Base-by-base conservation (phyloP, 2,797 vertebrate genomes). In the Holocentrus rufus region DNA sequence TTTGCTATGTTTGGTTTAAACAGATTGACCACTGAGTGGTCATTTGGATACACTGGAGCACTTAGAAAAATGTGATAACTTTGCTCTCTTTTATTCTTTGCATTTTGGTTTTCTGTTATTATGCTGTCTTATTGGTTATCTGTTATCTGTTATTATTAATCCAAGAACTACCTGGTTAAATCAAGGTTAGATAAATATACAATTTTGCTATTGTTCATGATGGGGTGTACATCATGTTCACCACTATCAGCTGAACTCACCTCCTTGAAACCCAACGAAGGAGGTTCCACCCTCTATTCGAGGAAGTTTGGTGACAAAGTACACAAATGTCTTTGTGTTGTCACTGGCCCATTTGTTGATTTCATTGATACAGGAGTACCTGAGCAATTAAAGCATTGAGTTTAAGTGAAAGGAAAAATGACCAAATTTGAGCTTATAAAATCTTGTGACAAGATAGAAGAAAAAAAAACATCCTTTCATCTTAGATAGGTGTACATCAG, bases 211-310 rank as follows among this genome's bases (percentile, higher is more conserved):
- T 7, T 53, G 7, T 11, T 42, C 39, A 42, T 42, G 9, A 42
- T 11, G 9, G 3, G 11, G 39, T 11, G 9, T 42, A 42, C 8
- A 42, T 42, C 11, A 42, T 42, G 10, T 14, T 42, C 9, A 42
- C 39, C 10, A 42, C 14, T 31, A 27, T 56, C 17, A 66, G 53
- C 9, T 50, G 7, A 2, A 72, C 92, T 65, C 77, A 96, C 95
- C 95, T 89, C 95, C 94, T 0, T 94, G 94, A 87, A 95, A 95
- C 0, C 95, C 95, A 78, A 93, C 90, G 0, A 92, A 95, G 20
- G 92, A 82, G 0, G 85, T 82, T 4, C 91, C 92, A 2, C 93
- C 93, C 67, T 91, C 91, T 68, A 94, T 82, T 39, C 95, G 83
- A 13, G 93, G 93, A 46, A 96, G 90, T 39, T 95, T 96, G 18